Evolutionary conservation across 2,113 vertebrate genomes (phyloP), one percentile per base, ranked within the genome.

Genomic region (Syrrhaptes paradoxus): DNA sequence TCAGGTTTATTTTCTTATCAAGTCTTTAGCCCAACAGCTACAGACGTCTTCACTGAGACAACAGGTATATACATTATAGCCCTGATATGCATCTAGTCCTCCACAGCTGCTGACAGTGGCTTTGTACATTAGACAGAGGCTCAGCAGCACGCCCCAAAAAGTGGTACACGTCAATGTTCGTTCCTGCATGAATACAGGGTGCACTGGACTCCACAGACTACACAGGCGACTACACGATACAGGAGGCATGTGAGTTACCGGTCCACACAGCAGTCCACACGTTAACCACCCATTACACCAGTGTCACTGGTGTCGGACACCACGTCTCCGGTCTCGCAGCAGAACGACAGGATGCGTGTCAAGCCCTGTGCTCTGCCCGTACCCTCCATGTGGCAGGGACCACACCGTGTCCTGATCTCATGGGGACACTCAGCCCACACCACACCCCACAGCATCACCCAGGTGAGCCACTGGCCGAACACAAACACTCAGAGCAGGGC

Each of bases 261-360:
- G 21, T 55, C 17, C 29, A 29, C 32, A 68, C 3, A 10, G 52
- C 13, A 49, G 63, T 46, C 41, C 14, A 21, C 5, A 12, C 3
- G 11, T 16, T 18, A 38, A 22, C 3, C 7, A 57, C 25, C 4
- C 38, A 7, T 54, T 14, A 32, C 8, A 4, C 2, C 4, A 65
- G 13, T 18, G 24, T 25, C 29, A 48, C 11, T 10, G 54, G 62
- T 7, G 3, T 2, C 1, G 24, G 19, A 16, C 41, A n/a, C 21
- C 18, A 34, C 0, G 0, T 31, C 8, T 17, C 34, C 6, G 13
- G 10, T 32, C n/a, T 58, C 55, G 31, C 29, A 48, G 52, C 49
- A 61, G 34, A 57, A 43, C 0, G 0, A n/a, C 3, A 36, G 18
- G 17, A 26, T 0, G 2, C 51, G 68, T 0, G 1, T 12, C 36